These are phyloP conservation scores for honey bee (Apis mellifera) DNA, from an alignment of 1,140 invertebrate genomes.

Conservation along the genomic window Amel_HAv3.1 CM009932.2:4119501-4120000, in stretches of 20 bases:
- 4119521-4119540: constrained; percentile 42
- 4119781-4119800: not conserved
- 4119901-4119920: not conserved
- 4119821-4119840: not conserved
- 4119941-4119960: not conserved
- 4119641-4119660: not conserved
- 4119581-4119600: not conserved
- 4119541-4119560: not conserved
- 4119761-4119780: not conserved
- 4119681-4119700: constrained; percentile 42
- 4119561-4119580: not conserved
- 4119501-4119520: constrained; percentile 29
- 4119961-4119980: not conserved
- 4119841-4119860: too few relatives aligned
- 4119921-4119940: not conserved
- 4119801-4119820: not conserved
- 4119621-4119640: constrained; percentile 25
- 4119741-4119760: not conserved
- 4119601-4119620: not conserved
- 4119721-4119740: constrained; percentile 13
- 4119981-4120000: not conserved
- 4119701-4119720: constrained; percentile 7
- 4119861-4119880: not conserved
- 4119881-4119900: not conserved
- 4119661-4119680: constrained; percentile 36